These are phyloP conservation scores for Dendrolimus kikuchii DNA, from an alignment of 1,140 invertebrate species.

Conservation along the genomic window DNA sequence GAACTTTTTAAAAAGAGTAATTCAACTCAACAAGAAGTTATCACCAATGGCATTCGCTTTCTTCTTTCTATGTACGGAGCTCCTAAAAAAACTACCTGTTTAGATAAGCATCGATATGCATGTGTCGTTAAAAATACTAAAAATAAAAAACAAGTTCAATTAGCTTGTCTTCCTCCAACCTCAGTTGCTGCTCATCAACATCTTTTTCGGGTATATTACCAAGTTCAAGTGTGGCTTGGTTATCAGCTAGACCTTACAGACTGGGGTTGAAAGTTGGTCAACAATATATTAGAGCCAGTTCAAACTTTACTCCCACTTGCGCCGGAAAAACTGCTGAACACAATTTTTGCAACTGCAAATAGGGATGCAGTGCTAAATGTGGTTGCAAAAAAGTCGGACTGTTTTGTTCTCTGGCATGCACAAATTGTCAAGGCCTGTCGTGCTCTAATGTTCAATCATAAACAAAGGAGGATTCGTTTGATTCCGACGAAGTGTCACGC, in stretches of 20 bases:
- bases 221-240: constrained; percentile 5
- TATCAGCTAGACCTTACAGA: constrained; percentile 3
- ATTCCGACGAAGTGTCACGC: too few relatives aligned
- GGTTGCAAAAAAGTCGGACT: too few relatives aligned
- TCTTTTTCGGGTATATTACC: constrained; percentile 14
- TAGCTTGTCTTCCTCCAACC: constrained; percentile 31
- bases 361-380: too few relatives aligned
- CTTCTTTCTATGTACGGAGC: constrained; percentile 33
- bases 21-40: constrained; percentile 26
- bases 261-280: too few relatives aligned
- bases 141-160: constrained; percentile 31
- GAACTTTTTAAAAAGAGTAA: constrained; percentile 35
- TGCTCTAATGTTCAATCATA: too few relatives aligned
- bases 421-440: too few relatives aligned
- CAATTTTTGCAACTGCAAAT: too few relatives aligned
- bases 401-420: too few relatives aligned
- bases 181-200: constrained; percentile 31
- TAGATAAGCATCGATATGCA: constrained; percentile 27
- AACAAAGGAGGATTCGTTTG: too few relatives aligned
- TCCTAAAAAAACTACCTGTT: constrained; percentile 30
- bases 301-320: too few relatives aligned
- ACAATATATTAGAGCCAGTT: too few relatives aligned
- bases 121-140: constrained; percentile 26
- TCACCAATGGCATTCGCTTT: constrained; percentile 28
- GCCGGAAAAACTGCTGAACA: too few relatives aligned